phyloP scores from a whole-genome alignment of 2,888 invertebrate species.

The Limnephilus lunatus region DNA sequence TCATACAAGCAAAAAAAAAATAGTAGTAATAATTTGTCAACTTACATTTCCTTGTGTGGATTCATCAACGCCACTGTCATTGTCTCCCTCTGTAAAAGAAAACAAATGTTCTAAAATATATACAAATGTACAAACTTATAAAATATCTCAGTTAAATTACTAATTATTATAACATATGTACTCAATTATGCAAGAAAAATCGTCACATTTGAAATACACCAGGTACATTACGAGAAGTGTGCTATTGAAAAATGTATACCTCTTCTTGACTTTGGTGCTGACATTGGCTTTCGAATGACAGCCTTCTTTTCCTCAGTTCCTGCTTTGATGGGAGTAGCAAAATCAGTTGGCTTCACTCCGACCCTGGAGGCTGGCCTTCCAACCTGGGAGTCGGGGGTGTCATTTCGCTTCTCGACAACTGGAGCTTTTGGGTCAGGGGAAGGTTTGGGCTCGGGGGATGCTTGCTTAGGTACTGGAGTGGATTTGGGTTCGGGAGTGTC shows the following conservation, averaged over 20 bases:
- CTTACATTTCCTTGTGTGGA: conserved; percentile 89
- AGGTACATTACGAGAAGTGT: neutral
- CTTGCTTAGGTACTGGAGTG: neutral
- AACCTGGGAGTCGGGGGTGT: conserved; percentile 47
- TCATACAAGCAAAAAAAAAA: no score
- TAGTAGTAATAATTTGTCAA: conserved; percentile 63
- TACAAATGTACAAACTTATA: neutral
- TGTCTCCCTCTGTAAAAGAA: conserved; percentile 84
- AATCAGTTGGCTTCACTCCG: conserved; percentile 73
- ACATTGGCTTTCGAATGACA: conserved; percentile 71
- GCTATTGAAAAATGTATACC: conserved; percentile 69
- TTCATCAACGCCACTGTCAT: conserved; percentile 90
- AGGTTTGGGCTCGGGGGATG: conserved; percentile 9
- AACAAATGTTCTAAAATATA: conserved; percentile 24
- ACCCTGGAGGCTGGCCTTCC: conserved; percentile 63
- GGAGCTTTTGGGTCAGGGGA: conserved; percentile 23
- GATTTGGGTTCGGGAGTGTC: conserved; percentile 58
- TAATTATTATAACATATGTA: neutral
- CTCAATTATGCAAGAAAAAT: neutral
- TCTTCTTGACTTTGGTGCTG: conserved; percentile 74
- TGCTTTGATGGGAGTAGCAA: conserved; percentile 70
- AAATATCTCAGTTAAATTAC: conserved; percentile 11
- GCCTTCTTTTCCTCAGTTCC: conserved; percentile 58
- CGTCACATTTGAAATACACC: conserved; percentile 47
- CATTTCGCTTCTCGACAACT: conserved; percentile 26